phyloP scores from a whole-genome alignment of 2,888 invertebrate genomes.

The Pseudolycoriella hygida region DNA sequence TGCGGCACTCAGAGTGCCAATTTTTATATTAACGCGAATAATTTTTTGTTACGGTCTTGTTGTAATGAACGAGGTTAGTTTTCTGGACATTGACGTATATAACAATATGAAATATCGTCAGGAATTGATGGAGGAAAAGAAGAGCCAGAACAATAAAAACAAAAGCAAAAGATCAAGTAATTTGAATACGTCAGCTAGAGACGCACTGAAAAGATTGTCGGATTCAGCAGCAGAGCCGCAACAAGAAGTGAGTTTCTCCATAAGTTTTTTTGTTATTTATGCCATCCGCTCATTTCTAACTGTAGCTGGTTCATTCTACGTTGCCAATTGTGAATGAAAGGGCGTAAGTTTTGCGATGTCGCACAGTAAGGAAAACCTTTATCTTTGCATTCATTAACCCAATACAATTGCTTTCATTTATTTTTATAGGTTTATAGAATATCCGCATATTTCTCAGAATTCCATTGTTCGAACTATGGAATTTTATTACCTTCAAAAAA shows the following conservation, averaged over 20 bases:
- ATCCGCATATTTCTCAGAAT: too few species aligned
- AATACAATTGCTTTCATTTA: too few species aligned
- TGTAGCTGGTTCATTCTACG: too few species aligned
- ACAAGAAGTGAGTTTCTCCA: constrained; percentile 21
- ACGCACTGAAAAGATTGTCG: constrained; percentile 24
- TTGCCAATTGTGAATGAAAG: too few species aligned
- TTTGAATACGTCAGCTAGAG: constrained; percentile 24
- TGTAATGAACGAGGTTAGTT: constrained; percentile 60
- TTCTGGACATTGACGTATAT: constrained; percentile 66
- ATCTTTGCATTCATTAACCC: too few species aligned
- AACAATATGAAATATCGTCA: constrained; percentile 60
- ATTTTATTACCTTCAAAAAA: too few species aligned
- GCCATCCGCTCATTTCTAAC: too few species aligned
- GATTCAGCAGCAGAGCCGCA: constrained; percentile 25
- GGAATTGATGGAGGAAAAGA: constrained; percentile 25
- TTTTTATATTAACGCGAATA: constrained; percentile 32
- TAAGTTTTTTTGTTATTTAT: too few species aligned
- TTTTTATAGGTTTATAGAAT: too few species aligned
- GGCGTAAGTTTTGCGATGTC: too few species aligned
- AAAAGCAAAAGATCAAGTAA: constrained; percentile 19
- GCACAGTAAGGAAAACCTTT: too few species aligned
- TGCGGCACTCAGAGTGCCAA: constrained; percentile 15
- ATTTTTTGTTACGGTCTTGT: constrained; percentile 54
- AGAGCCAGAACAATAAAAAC: constrained; percentile 17
- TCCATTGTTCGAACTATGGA: too few species aligned